Evolutionary conservation across 2,797 vertebrate genomes (phyloP).

Genomic region (Yasuhikotakia modesta): DNA sequence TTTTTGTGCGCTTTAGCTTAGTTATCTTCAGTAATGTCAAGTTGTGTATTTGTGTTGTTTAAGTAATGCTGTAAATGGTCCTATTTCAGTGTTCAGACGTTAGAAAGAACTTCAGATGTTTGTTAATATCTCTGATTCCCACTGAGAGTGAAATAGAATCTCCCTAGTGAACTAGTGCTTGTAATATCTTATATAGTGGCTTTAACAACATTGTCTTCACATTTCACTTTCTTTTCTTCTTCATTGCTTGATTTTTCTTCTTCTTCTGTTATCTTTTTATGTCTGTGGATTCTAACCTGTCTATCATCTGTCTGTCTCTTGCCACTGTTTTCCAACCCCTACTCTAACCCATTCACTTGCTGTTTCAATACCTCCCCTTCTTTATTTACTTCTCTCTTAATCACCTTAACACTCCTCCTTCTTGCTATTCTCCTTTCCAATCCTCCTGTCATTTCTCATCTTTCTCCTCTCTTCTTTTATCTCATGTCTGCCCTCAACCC

Average conservation of each 20-base stretch:
- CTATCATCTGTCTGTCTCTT: constrained; percentile 7
- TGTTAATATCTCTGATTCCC: neutral
- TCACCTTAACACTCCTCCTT: neutral
- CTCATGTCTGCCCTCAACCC: no score
- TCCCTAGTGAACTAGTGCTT: neutral
- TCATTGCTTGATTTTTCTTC: constrained; percentile 4
- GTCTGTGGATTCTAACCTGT: constrained; percentile 22
- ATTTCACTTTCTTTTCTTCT: constrained; percentile 10
- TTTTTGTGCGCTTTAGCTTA: constrained; percentile 12
- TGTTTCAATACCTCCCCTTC: constrained; percentile 25
- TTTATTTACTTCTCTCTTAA: neutral
- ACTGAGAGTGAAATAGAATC: neutral
- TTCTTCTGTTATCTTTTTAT: constrained; percentile 21
- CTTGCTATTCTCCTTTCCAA: no score
- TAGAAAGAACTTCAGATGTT: constrained; percentile 17
- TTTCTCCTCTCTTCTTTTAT: no score
- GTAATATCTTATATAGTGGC: constrained; percentile 11
- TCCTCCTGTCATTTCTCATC: no score
- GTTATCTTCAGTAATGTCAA: neutral
- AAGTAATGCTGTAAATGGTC: constrained; percentile 14
- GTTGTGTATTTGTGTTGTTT: neutral
- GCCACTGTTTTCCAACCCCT: neutral
- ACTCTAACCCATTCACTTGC: constrained; percentile 12
- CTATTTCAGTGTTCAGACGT: neutral
- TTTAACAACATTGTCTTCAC: constrained; percentile 19